These are phyloP conservation scores for Crocallis elinguaria DNA, from an alignment of 2,888 invertebrate species.

Conservation along the genomic window DNA sequence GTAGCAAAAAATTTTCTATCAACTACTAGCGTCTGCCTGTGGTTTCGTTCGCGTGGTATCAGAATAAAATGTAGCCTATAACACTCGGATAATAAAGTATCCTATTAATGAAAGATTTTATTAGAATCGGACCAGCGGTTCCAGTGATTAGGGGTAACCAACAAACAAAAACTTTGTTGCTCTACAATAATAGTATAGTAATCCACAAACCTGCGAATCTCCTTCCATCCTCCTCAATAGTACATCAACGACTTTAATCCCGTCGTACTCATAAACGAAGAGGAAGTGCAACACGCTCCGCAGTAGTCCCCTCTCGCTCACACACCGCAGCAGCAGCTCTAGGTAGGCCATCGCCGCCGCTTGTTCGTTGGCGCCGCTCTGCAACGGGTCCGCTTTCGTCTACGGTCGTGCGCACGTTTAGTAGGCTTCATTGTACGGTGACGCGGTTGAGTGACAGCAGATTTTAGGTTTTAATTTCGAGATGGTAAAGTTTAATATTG, in stretches of 20 bases:
- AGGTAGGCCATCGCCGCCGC: slow-evolving; percentile 97
- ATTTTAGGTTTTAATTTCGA: background rate
- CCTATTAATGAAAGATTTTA: too few relatives aligned
- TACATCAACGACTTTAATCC: slow-evolving; percentile 91
- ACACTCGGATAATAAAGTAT: too few relatives aligned
- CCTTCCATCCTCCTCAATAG: slow-evolving; percentile 91
- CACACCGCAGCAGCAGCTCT: slow-evolving; percentile 94
- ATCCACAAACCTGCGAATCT: slow-evolving; percentile 88
- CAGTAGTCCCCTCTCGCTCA: slow-evolving; percentile 93
- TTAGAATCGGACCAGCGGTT: too few relatives aligned
- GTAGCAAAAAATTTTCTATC: too few relatives aligned
- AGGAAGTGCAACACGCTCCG: slow-evolving; percentile 94
- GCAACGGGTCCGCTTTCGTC: slow-evolving; percentile 82
- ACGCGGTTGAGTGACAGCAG: slow-evolving; percentile 63
- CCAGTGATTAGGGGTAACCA: too few relatives aligned
- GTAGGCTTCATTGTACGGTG: slow-evolving; percentile 48
- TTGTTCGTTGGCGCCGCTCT: slow-evolving; percentile 95
- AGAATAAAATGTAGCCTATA: too few relatives aligned
- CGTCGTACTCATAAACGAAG: slow-evolving; percentile 92
- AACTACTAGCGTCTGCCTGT: too few relatives aligned
- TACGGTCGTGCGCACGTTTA: slow-evolving; percentile 64
- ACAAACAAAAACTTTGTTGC: too few relatives aligned
- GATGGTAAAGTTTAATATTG: slow-evolving; percentile 6
- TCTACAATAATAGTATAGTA: too few relatives aligned
- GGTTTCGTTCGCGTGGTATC: too few relatives aligned